Percentiles rank a stretch among this genome's conserved stretches.
Evolutionary conservation across 2,888 invertebrate species (phyloP).

Genomic region (Cyaniris semiargus): DNA sequence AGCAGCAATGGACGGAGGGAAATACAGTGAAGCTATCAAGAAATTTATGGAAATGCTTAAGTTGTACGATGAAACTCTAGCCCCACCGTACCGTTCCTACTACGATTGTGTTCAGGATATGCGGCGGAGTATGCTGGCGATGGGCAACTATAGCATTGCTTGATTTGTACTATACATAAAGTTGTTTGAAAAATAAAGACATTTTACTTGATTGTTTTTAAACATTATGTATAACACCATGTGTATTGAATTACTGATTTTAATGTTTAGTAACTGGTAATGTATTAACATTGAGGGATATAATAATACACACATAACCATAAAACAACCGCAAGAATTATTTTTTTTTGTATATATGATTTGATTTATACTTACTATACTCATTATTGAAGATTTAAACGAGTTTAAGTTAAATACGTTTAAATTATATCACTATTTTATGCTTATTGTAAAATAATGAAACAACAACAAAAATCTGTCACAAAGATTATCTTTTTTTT

Average conservation of each 20-base stretch:
- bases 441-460: background rate
- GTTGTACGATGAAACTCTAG: conserved; percentile 84
- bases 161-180: conserved; percentile 39
- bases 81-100: conserved; percentile 87
- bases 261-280: too few species aligned
- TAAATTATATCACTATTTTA: background rate
- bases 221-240: background rate
- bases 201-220: background rate
- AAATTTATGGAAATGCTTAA: conserved; percentile 84
- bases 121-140: conserved; percentile 83
- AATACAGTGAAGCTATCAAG: conserved; percentile 82
- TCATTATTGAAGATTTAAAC: background rate
- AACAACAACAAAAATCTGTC: background rate
- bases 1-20: conserved; percentile 81
- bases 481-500: too few species aligned
- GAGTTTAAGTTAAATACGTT: background rate
- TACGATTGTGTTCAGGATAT: conserved; percentile 87
- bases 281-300: too few species aligned
- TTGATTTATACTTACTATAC: background rate
- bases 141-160: conserved; percentile 81
- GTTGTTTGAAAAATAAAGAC: conserved; percentile 28
- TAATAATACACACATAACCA: background rate
- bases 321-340: background rate
- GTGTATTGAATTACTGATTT: background rate
- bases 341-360: background rate